phyloP scores from a whole-genome alignment of 2,888 invertebrate species.

The Hanleya hanleyi region DNA sequence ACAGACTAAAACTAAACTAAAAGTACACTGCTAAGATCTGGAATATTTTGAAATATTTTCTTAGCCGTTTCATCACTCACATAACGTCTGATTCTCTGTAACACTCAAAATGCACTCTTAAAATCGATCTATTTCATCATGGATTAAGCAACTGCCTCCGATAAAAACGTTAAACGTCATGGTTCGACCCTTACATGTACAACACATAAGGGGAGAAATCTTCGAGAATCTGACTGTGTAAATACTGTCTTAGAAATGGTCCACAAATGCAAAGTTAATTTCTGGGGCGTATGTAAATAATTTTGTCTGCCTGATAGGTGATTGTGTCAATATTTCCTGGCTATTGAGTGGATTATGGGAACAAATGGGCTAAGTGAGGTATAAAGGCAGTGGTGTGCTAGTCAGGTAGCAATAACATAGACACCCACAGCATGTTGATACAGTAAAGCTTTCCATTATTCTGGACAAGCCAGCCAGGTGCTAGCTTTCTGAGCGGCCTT shows the following conservation, averaged over 20 bases:
- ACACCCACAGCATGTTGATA: background rate
- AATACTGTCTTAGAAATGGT: conserved; percentile 1
- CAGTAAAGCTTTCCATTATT: background rate
- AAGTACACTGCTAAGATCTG: too few species aligned
- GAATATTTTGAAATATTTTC: too few species aligned
- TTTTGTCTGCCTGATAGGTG: background rate
- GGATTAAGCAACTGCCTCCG: too few species aligned
- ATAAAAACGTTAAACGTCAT: too few species aligned
- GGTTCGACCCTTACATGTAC: too few species aligned
- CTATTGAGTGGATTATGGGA: background rate
- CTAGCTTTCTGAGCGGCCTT: background rate
- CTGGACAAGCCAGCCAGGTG: background rate
- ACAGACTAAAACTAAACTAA: too few species aligned
- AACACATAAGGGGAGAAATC: too few species aligned
- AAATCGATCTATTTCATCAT: too few species aligned
- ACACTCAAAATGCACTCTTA: too few species aligned
- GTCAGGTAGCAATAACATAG: background rate
- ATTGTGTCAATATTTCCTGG: conserved; percentile 1
- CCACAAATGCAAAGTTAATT: background rate
- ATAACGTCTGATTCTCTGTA: too few species aligned
- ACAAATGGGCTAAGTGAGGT: background rate
- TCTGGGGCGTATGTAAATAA: conserved; percentile 5
- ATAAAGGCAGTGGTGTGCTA: background rate
- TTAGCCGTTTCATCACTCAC: too few species aligned
- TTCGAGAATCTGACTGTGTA: background rate